These are phyloP conservation scores for Hyles lineata DNA, from an alignment of 2,888 invertebrate genomes.

Conservation along the genomic window DNA sequence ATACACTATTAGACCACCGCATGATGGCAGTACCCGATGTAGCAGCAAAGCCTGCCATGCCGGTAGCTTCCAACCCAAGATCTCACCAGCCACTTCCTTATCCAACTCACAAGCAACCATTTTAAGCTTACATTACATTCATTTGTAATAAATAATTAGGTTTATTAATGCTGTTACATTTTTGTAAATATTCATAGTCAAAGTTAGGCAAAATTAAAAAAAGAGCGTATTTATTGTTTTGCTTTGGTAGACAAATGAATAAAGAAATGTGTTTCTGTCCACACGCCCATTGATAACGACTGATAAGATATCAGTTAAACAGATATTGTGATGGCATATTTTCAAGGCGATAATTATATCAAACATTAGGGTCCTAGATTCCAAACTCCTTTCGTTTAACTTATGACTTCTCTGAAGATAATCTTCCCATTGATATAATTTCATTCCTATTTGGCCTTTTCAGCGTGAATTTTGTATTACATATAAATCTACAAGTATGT, in stretches of 20 bases:
- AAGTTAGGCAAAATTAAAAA: not conserved
- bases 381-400: not conserved
- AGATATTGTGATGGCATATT: constrained; percentile 56
- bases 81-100: constrained; percentile 70
- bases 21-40: constrained; percentile 75
- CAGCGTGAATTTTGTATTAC: no score
- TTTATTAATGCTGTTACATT: not conserved
- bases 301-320: constrained; percentile 76
- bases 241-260: constrained; percentile 43
- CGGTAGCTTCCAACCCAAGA: constrained; percentile 72
- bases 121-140: constrained; percentile 34
- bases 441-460: no score
- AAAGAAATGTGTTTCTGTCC: constrained; percentile 51
- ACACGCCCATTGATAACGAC: constrained; percentile 71
- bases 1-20: constrained; percentile 86
- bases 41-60: constrained; percentile 75
- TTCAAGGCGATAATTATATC: constrained; percentile 37
- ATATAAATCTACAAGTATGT: no score
- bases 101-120: constrained; percentile 80
- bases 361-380: not conserved
- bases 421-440: not conserved
- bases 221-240: constrained; percentile 2
- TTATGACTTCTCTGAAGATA: not conserved
- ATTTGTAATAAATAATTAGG: not conserved
- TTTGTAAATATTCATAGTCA: not conserved